These are phyloP conservation scores for Bombus superbus DNA, from an alignment of 1,140 invertebrate species.

Conservation along the genomic window DNA sequence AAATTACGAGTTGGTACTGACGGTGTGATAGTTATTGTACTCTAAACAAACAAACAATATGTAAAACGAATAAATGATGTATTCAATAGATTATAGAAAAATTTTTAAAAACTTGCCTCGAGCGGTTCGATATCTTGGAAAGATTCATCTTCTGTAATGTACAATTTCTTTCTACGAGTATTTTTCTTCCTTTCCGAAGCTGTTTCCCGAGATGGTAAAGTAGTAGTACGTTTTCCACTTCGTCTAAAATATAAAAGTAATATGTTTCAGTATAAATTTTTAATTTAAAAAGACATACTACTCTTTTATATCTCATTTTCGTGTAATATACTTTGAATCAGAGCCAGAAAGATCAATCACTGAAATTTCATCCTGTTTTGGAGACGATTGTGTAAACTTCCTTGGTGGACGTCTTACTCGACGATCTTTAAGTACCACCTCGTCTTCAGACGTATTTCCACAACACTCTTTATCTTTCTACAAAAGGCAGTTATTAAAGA, in stretches of 20 bases:
- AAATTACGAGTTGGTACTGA: slow-evolving; percentile 55
- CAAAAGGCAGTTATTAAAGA: slow-evolving; percentile 31
- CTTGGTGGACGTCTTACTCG: slow-evolving; percentile 38
- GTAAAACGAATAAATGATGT: neutral
- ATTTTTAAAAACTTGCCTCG: slow-evolving; percentile 52
- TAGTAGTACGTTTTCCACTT: slow-evolving; percentile 35
- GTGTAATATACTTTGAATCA: slow-evolving; percentile 62
- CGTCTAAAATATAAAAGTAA: slow-evolving; percentile 27
- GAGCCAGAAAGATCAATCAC: slow-evolving; percentile 69
- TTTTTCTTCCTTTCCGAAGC: slow-evolving; percentile 45
- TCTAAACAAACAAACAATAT: slow-evolving; percentile 17
- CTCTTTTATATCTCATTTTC: neutral
- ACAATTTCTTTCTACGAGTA: slow-evolving; percentile 71
- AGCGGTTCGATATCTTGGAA: slow-evolving; percentile 64
- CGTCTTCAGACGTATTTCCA: slow-evolving; percentile 67
- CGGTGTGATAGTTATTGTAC: slow-evolving; percentile 23
- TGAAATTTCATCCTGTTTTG: slow-evolving; percentile 55
- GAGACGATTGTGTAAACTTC: slow-evolving; percentile 22
- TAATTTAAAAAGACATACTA: neutral
- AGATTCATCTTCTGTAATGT: slow-evolving; percentile 56
- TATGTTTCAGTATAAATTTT: neutral
- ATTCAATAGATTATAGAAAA: slow-evolving; percentile 7
- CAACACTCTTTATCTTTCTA: slow-evolving; percentile 43
- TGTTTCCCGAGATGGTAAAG: slow-evolving; percentile 29
- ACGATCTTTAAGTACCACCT: slow-evolving; percentile 33